Percentiles rank a stretch among this genome's conserved stretches.
phyloP scores from a whole-genome alignment of 2,888 invertebrate genomes.

The Congeria kusceri region DNA sequence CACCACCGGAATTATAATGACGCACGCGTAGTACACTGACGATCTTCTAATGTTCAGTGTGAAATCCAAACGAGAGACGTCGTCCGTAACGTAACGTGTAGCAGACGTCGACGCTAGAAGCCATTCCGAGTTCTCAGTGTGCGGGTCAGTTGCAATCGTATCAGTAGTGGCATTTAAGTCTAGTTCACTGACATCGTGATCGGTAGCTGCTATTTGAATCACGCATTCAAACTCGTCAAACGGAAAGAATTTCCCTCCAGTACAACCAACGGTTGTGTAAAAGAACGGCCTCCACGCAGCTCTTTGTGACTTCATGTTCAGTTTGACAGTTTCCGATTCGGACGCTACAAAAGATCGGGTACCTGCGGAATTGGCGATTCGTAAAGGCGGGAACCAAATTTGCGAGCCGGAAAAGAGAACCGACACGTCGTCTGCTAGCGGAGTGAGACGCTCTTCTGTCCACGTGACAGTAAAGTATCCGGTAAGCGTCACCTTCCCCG shows the following conservation, averaged over 20 bases:
- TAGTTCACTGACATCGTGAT: slow-evolving; percentile 25
- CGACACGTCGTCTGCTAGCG: slow-evolving; percentile 23
- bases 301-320: slow-evolving; percentile 21
- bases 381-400: slow-evolving; percentile 33
- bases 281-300: slow-evolving; percentile 36
- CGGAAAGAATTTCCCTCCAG: slow-evolving; percentile 32
- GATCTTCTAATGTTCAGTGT: slow-evolving; percentile 24
- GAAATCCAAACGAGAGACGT: slow-evolving; percentile 21
- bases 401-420: slow-evolving; percentile 9
- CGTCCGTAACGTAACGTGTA: neutral
- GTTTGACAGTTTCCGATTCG: slow-evolving; percentile 13
- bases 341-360: slow-evolving; percentile 8
- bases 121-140: slow-evolving; percentile 22
- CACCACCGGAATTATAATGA: slow-evolving; percentile 19
- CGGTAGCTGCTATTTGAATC: slow-evolving; percentile 11
- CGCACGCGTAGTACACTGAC: slow-evolving; percentile 5
- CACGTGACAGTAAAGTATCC: slow-evolving; percentile 36
- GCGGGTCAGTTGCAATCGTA: slow-evolving; percentile 2
- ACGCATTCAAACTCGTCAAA: slow-evolving; percentile 34
- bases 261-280: slow-evolving; percentile 22
- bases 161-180: slow-evolving; percentile 3
- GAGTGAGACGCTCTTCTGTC: slow-evolving; percentile 34
- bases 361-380: slow-evolving; percentile 23
- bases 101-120: slow-evolving; percentile 19
- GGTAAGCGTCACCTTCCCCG: slow-evolving; percentile 16